Base-by-base conservation (phyloP, 2,797 vertebrate species). In the Phrynocephalus guinanensis region DNA sequence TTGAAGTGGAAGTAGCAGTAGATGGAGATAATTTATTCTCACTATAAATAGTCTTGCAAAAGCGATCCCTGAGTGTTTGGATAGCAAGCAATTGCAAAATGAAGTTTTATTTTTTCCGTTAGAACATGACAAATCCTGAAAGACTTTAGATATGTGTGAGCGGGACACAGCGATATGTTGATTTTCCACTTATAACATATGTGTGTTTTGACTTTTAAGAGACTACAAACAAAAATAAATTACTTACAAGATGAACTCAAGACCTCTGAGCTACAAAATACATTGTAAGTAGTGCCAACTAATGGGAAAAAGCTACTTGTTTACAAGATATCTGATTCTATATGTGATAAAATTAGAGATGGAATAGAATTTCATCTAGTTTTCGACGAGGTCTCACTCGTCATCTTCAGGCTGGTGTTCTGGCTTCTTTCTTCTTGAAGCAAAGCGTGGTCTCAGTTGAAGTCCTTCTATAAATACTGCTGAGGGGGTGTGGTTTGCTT, bases 121-220 rank as follows among this genome's bases (percentile, higher is more conserved):
- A 72, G 68, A 33, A 82, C 56, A 50, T 0, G 0, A 87, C 66
- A 67, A 82, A 86, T 80, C 88, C 26, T 60, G 66, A 67, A 90
- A 79, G 80, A 30, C 38, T 33, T 81, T 82, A 18, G 22, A 82
- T 33, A 9, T n/a, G n/a, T 75, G 11, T 75, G 50, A 48, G 15
- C 28, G 4, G 60, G 18, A 13, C 16, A 26, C n/a, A 73, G 30
- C 44, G 7, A 18, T 33, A 10, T 33, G n/a, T 68, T 73, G 16
- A 16, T 79, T 56, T 52, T 52, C 48, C 3, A 81, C 18, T 33
- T 81, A 18, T 73, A 66, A 73, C 38, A 6, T 75, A 63, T 86
- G 13, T 38, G 9, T 30, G 38, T 94, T 90, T 88, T 72, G 87
- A 91, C 72, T 91, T 93, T 76, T 72, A 87, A 94, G 94, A 88